These are phyloP conservation scores for Steinernema carpocapsae DNA, from an alignment of 2,888 invertebrate genomes.

Conservation along the genomic window DNA sequence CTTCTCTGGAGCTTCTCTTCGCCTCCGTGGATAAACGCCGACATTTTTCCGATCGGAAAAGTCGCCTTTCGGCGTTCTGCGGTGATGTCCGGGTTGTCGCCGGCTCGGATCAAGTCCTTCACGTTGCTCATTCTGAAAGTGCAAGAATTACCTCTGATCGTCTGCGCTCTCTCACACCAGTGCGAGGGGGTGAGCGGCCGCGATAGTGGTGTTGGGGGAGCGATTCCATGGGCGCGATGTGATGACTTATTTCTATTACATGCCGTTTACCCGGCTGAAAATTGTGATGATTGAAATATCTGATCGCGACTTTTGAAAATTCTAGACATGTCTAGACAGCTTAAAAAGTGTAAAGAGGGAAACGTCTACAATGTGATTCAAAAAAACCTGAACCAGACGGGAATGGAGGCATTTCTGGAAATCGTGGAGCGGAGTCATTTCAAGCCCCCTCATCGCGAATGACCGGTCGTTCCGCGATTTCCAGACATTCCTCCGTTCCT, in stretches of 20 bases:
- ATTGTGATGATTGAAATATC: slow-evolving; percentile 25
- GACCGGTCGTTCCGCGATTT: too few relatives aligned
- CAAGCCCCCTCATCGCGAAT: too few relatives aligned
- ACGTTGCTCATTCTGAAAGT: slow-evolving; percentile 22
- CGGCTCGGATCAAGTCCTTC: slow-evolving; percentile 56
- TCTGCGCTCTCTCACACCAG: slow-evolving; percentile 18
- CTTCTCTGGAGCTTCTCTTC: slow-evolving; percentile 48
- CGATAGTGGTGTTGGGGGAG: background rate
- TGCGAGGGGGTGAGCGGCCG: background rate
- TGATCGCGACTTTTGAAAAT: background rate
- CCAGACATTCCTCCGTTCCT: too few relatives aligned
- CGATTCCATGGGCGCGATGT: slow-evolving; percentile 2
- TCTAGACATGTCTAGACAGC: background rate
- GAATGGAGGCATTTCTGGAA: background rate
- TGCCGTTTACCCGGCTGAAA: slow-evolving; percentile 33
- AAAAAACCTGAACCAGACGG: background rate
- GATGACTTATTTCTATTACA: slow-evolving; percentile 13
- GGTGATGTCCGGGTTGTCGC: slow-evolving; percentile 64
- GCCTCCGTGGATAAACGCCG: slow-evolving; percentile 53
- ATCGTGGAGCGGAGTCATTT: too few relatives aligned
- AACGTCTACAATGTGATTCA: background rate
- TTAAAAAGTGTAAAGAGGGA: background rate
- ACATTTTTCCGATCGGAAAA: slow-evolving; percentile 53
- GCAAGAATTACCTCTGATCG: background rate
- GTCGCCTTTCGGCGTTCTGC: slow-evolving; percentile 51